phyloP scores from a whole-genome alignment of 2,797 vertebrate genomes.

The Caiman crocodilus region DNA sequence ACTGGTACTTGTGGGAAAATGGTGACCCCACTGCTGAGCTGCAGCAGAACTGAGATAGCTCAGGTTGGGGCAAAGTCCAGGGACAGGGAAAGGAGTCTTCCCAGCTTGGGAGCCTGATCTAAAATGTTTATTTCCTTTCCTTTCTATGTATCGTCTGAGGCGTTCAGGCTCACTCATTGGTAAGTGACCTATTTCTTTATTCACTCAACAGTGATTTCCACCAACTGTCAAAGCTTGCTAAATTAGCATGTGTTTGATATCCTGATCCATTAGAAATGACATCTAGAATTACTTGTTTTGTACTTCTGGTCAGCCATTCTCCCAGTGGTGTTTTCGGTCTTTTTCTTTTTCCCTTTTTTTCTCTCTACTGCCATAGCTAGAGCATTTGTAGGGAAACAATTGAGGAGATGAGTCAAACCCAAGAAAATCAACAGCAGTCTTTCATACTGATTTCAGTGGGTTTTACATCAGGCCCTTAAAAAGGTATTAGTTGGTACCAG shows the following conservation, averaged over 20 bases:
- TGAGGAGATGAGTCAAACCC: too few species aligned
- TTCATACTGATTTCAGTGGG: background rate
- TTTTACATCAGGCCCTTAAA: background rate
- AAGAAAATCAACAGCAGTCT: background rate
- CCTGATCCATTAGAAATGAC: background rate
- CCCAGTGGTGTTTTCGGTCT: background rate
- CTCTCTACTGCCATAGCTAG: background rate
- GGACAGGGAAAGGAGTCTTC: background rate
- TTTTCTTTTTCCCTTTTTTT: background rate
- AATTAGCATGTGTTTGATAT: background rate
- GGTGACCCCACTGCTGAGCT: too few species aligned
- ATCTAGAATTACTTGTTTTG: too few species aligned
- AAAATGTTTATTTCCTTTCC: background rate
- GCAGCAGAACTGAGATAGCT: too few species aligned
- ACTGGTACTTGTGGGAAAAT: too few species aligned
- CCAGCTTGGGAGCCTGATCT: background rate
- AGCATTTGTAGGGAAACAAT: background rate
- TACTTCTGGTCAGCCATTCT: background rate
- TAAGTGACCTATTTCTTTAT: background rate
- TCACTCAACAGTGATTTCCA: background rate
- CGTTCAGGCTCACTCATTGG: background rate
- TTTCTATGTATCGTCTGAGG: background rate
- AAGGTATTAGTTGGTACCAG: background rate
- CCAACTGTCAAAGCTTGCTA: background rate
- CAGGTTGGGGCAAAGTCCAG: fast-evolving